Conservation (phyloP, 1,140 invertebrate genomes). For the Cataglyphis hispanica region DNA sequence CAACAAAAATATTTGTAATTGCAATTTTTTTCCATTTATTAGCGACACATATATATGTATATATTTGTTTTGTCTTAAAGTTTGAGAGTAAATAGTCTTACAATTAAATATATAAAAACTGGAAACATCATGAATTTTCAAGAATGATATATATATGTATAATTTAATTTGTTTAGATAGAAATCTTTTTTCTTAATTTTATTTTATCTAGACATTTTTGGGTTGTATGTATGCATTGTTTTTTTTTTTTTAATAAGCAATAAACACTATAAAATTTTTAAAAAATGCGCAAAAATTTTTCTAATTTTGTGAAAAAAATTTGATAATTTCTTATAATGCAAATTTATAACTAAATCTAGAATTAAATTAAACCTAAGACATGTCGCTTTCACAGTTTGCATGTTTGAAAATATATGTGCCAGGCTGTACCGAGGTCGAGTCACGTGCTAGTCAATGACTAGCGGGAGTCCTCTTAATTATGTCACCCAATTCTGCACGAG, state of each 20-base stretch:
- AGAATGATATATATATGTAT: not conserved
- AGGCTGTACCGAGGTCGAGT: slow-evolving; percentile 68
- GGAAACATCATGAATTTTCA: not conserved
- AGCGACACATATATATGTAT: too few relatives aligned
- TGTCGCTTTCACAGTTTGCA: slow-evolving; percentile 47
- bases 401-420: slow-evolving; percentile 69
- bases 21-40: not conserved
- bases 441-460: slow-evolving; percentile 58
- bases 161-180: not conserved
- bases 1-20: not conserved
- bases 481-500: slow-evolving; percentile 56
- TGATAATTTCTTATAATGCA: slow-evolving; percentile 30
- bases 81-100: not conserved
- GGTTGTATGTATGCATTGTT: not conserved
- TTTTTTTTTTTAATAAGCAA: not conserved
- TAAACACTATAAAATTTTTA: slow-evolving; percentile 4
- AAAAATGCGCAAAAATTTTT: not conserved
- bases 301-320: slow-evolving; percentile 30
- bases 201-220: slow-evolving; percentile 13
- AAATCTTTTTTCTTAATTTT: not conserved
- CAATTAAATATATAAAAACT: not conserved
- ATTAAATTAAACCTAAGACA: slow-evolving; percentile 46
- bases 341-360: slow-evolving; percentile 58
- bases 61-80: not conserved
- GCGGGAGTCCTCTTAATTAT: slow-evolving; percentile 74